Percentiles rank a stretch among this genome's conserved stretches.
Evolutionary conservation across 2,888 invertebrate species (phyloP).

Genomic region (Chirona hameri): DNA sequence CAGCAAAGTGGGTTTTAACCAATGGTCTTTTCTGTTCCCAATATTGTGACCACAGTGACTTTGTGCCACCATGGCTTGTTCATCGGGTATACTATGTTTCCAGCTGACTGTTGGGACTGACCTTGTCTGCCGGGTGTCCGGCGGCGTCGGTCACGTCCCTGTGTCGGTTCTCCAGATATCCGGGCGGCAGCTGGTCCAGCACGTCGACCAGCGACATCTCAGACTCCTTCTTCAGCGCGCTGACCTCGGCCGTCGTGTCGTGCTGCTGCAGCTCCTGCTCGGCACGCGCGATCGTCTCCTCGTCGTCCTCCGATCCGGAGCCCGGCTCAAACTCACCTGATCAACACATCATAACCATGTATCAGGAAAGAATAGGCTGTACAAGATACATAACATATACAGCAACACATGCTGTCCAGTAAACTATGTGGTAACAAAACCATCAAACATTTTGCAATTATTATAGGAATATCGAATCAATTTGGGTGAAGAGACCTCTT

Average conservation of each 20-base stretch:
- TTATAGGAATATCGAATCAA: too few relatives aligned
- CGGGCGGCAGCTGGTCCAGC: slow-evolving; percentile 71
- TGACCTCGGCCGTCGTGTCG: slow-evolving; percentile 58
- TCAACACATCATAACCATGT: too few relatives aligned
- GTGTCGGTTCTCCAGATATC: slow-evolving; percentile 60
- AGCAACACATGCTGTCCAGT: too few relatives aligned
- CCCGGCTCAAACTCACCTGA: slow-evolving; percentile 72
- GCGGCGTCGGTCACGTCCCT: neutral
- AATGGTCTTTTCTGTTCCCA: neutral
- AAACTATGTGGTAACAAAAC: too few relatives aligned
- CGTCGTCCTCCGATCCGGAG: slow-evolving; percentile 77
- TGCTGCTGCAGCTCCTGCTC: slow-evolving; percentile 62
- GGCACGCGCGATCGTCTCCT: slow-evolving; percentile 87
- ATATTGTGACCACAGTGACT: neutral
- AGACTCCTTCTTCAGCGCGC: slow-evolving; percentile 81
- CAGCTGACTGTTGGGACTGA: neutral
- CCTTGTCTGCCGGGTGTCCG: neutral
- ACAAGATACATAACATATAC: too few relatives aligned
- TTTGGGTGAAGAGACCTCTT: too few relatives aligned
- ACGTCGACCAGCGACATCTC: slow-evolving; percentile 84
- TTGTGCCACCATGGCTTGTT: neutral
- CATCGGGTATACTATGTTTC: neutral
- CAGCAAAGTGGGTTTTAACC: neutral
- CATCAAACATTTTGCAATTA: neutral
- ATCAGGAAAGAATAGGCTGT: too few relatives aligned